Evolutionary conservation across 1,140 invertebrate species (phyloP).

Genomic region (Drosophila sucinea): DNA sequence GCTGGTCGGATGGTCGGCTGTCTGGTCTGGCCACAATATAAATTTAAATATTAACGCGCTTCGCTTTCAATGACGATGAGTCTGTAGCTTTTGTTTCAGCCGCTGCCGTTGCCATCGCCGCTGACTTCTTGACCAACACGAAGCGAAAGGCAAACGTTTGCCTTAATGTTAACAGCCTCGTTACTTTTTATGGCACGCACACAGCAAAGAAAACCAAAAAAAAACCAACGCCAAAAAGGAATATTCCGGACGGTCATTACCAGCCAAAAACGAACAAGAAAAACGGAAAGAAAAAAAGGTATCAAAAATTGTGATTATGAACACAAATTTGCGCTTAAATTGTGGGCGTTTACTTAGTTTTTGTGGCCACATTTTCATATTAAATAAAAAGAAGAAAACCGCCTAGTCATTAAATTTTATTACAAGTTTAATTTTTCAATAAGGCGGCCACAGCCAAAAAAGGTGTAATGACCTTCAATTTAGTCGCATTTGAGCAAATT

Average conservation of each 20-base stretch:
- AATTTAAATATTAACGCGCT: slow-evolving; percentile 79
- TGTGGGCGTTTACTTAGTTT: slow-evolving; percentile 48
- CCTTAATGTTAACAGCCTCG: slow-evolving; percentile 79
- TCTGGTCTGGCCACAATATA: slow-evolving; percentile 61
- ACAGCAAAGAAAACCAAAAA: slow-evolving; percentile 28
- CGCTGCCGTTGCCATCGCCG: slow-evolving; percentile 38
- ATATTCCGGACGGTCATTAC: slow-evolving; percentile 73
- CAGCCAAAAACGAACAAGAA: slow-evolving; percentile 20
- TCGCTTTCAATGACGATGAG: slow-evolving; percentile 30
- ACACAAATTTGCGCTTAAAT: slow-evolving; percentile 80
- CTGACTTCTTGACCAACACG: slow-evolving; percentile 67
- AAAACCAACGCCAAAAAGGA: slow-evolving; percentile 11
- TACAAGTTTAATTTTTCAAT: slow-evolving; percentile 81
- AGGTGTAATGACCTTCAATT: slow-evolving; percentile 17
- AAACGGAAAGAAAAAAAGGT: slow-evolving; percentile 59
- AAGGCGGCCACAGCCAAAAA: slow-evolving; percentile 53
- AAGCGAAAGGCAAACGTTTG: slow-evolving; percentile 64
- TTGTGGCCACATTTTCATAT: slow-evolving; percentile 56
- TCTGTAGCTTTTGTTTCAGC: slow-evolving; percentile 69
- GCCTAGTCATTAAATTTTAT: slow-evolving; percentile 81
- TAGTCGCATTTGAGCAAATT: slow-evolving; percentile 32
- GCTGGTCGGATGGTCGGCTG: background rate
- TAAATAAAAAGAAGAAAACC: slow-evolving; percentile 63
- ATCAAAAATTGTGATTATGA: slow-evolving; percentile 77
- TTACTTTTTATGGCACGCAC: slow-evolving; percentile 80